Percentiles rank a stretch among this genome's conserved stretches.
Conservation (phyloP, 2,797 vertebrate genomes). For the Graptemys geographica region DNA sequence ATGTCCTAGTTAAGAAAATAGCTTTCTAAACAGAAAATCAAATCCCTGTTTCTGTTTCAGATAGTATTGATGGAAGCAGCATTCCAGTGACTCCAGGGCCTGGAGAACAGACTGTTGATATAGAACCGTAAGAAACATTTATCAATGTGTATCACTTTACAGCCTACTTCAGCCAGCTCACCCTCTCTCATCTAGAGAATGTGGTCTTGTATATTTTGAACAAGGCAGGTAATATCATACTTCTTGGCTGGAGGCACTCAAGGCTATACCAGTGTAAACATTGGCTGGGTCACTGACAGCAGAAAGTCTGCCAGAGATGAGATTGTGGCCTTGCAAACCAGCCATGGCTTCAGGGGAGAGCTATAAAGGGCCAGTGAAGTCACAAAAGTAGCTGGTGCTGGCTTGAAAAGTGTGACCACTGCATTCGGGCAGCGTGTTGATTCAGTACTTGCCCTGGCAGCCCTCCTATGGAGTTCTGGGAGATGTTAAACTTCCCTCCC, state of each 20-base stretch:
- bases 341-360: not conserved
- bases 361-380: not conserved
- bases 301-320: not conserved
- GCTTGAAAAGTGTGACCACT: not conserved
- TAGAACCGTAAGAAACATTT: conserved; percentile 87
- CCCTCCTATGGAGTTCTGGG: not conserved
- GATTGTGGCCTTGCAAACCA: not conserved
- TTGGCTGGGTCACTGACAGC: not conserved
- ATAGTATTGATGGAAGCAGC: conserved; percentile 79
- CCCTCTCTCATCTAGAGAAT: not conserved
- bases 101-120: conserved; percentile 83
- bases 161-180: not conserved
- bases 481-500: not conserved
- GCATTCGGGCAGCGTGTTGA: fast-evolving
- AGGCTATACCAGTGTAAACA: not conserved
- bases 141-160: not conserved
- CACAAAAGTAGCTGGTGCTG: not conserved
- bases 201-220: not conserved
- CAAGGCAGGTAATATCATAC: not conserved
- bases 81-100: conserved; percentile 80
- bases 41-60: conserved; percentile 79
- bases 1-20: not conserved
- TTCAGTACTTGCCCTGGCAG: not conserved
- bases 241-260: not conserved
- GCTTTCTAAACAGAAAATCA: not conserved